Base-by-base conservation (phyloP, 1,140 invertebrate species). In the Thaumetopoea pityocampa region DNA sequence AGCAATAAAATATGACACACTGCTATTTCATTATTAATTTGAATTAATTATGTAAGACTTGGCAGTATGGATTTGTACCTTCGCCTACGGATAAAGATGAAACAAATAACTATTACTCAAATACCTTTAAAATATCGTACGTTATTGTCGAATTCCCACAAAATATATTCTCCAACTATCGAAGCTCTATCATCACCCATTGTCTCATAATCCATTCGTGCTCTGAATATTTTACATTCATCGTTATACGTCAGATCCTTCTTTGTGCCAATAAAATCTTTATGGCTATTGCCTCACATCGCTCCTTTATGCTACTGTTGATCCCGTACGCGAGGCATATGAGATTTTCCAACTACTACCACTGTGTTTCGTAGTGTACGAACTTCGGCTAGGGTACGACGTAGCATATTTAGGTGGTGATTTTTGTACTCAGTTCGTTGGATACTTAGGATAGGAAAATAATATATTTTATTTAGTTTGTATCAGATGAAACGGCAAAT, bases 201-300 rank as follows among this genome's bases (percentile, higher is more conserved):
- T 54, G 49, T 58, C 56, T 50, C 60, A 48, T 67, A 57, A 61
- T 64, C 64, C 48, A 62, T 65, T 43, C 17, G 37, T 56, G 51
- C 20, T 24, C 43, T 51, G 55, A 55, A 60, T 62, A 62, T 56
- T 56, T 70, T 60, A 63, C 52, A 56, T 61, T 60, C 51, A 59
- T 52, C 41, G 36, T 33, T 33, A 36, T 46, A 42, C 48, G 57
- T 59, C 61, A 59, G 58, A 43, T 48, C 38, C 43, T 47, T 20
- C 37, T 9, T 26, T 45, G 12, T 9, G 33, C 46, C 59, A 63
- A 57, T 70, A 70, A 70, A 70, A 70, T 59, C 63, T 70, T 70
- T 67, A 70, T 56, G 49, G 60, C 47, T 53, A 62, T 59, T 60
- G 58, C 58, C 40, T 48, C 55, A 52, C 49, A 52, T 63, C 46